Conservation (phyloP, 2,797 vertebrate genomes). For the Crocodylus rhombifer region DNA sequence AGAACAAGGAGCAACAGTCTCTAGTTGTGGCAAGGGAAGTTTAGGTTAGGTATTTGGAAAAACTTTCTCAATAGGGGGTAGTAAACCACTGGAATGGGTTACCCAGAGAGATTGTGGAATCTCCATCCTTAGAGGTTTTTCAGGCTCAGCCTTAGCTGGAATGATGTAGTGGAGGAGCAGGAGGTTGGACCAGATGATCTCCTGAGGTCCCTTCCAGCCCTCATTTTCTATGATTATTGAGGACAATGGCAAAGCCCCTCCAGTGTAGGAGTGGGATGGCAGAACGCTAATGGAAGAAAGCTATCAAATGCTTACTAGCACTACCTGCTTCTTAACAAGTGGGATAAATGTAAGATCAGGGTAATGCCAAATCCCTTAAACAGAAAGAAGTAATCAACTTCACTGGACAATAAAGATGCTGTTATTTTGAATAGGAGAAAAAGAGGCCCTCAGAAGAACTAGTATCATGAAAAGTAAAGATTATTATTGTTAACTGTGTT, state of each 20-base stretch:
- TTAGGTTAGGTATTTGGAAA: too few species aligned
- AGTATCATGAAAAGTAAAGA: neutral
- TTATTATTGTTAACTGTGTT: neutral
- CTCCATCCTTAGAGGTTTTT: too few species aligned
- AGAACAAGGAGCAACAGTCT: too few species aligned
- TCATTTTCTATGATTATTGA: neutral
- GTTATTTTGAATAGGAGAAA: neutral
- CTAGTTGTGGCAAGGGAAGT: too few species aligned
- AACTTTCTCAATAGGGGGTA: too few species aligned
- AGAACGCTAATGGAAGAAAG: neutral
- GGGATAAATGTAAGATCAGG: neutral
- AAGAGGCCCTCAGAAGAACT: neutral
- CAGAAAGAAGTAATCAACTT: neutral
- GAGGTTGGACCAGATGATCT: too few species aligned
- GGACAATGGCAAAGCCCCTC: neutral
- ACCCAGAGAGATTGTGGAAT: too few species aligned
- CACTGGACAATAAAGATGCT: accelerated
- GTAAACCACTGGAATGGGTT: too few species aligned
- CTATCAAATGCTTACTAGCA: neutral
- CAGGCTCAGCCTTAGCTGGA: too few species aligned
- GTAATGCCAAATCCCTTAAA: neutral
- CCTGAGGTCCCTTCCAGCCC: too few species aligned
- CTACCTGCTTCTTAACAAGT: neutral
- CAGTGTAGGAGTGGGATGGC: neutral
- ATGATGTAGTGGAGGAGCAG: too few species aligned